Evolutionary conservation across 2,797 vertebrate species (phyloP).

Genomic region (Mionectes olivaceus): DNA sequence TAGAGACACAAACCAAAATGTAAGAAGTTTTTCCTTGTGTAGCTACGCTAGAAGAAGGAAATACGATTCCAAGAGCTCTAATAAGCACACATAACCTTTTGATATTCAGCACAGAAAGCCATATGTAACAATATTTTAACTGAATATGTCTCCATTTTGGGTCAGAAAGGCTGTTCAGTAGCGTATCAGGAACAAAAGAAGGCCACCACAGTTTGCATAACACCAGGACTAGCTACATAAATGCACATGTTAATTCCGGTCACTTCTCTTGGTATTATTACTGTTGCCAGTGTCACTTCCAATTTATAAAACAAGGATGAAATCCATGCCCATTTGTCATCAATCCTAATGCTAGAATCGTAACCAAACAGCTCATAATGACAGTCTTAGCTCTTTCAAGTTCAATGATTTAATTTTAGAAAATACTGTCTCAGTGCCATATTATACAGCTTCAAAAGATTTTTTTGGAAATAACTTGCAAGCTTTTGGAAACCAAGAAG

Average conservation of each 20-base stretch:
- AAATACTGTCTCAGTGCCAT: background rate
- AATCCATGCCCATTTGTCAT: background rate
- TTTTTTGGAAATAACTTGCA: background rate
- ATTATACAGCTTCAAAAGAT: background rate
- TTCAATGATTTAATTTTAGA: background rate
- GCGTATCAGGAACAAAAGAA: background rate
- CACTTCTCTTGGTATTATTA: background rate
- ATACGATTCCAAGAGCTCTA: background rate
- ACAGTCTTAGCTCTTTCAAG: background rate
- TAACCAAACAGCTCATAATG: conserved; percentile 6
- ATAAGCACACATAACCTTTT: background rate
- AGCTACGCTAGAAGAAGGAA: background rate
- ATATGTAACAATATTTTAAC: background rate
- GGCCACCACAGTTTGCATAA: background rate
- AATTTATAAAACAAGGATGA: background rate
- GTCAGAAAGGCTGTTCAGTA: background rate
- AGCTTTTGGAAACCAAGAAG: background rate
- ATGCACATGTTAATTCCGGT: background rate
- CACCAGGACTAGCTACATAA: background rate
- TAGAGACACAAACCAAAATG: background rate
- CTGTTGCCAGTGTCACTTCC: background rate
- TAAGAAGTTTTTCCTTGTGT: background rate
- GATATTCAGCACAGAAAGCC: background rate
- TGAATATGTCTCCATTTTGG: background rate
- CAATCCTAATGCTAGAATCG: background rate